These are phyloP conservation scores for Diplazon laetatorius DNA, from an alignment of 2,888 invertebrate species.

Conservation along the genomic window DNA sequence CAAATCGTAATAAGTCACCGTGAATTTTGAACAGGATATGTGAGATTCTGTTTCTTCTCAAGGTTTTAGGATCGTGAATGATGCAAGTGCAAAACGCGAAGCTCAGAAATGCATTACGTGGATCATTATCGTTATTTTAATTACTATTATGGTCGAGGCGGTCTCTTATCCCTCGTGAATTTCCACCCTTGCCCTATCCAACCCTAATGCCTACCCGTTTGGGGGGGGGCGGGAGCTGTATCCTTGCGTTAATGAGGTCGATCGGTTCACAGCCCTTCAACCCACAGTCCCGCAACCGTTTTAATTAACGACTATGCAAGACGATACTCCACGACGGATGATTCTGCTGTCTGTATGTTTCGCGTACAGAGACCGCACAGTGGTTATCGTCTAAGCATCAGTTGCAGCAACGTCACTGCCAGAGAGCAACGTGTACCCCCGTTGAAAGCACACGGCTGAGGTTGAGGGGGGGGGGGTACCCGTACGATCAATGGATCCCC, in stretches of 20 bases:
- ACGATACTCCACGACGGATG: constrained; percentile 33
- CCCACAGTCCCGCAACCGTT: constrained; percentile 21
- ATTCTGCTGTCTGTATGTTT: constrained; percentile 13
- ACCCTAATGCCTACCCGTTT: constrained; percentile 9
- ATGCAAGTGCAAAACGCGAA: background rate
- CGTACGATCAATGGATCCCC: constrained; percentile 36
- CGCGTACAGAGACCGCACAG: background rate
- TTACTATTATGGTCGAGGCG: constrained; percentile 20
- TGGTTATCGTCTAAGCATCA: background rate
- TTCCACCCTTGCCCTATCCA: background rate
- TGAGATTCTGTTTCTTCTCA: background rate
- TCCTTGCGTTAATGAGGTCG: constrained; percentile 44
- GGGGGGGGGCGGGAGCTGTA: too few relatives aligned
- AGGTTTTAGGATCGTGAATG: background rate
- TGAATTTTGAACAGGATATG: background rate
- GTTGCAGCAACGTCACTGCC: constrained; percentile 5
- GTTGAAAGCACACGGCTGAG: constrained; percentile 22
- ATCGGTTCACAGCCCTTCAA: constrained; percentile 35
- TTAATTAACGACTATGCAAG: constrained; percentile 45
- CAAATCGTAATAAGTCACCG: too few relatives aligned
- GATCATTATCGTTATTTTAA: constrained; percentile 39
- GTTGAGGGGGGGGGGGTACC: too few relatives aligned
- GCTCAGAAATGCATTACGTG: background rate
- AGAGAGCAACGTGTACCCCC: constrained; percentile 18
- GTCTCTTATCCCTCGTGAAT: background rate